phyloP scores from a whole-genome alignment of 2,113 vertebrate species.

The Pimephales promelas region DNA sequence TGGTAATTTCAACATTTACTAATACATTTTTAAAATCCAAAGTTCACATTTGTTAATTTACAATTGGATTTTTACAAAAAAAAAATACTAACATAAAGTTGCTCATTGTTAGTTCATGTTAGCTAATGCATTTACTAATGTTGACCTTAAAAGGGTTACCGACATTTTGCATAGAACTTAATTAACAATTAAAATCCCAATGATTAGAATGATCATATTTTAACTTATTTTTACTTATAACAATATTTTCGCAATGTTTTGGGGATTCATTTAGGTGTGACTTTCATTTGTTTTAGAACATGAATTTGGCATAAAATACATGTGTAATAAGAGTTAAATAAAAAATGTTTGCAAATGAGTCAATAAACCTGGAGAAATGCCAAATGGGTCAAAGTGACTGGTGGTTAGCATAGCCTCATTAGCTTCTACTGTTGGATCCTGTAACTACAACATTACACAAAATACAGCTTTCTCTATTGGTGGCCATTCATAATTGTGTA shows the following conservation, averaged over 20 bases:
- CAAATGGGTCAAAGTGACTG: not conserved
- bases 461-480: not conserved
- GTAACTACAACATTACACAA: not conserved
- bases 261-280: not conserved
- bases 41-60: no score
- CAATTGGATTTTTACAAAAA: no score
- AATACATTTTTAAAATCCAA: no score
- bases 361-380: slow-evolving; percentile 1
- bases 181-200: no score
- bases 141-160: no score
- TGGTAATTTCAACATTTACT: no score
- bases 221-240: not conserved
- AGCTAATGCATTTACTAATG: no score
- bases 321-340: not conserved
- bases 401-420: not conserved
- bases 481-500: not conserved
- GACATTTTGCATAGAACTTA: not conserved
- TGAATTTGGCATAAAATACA: not conserved
- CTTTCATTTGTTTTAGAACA: not conserved
- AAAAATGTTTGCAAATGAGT: not conserved
- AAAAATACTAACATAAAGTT: no score
- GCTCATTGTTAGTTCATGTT: no score
- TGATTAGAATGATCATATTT: not conserved
- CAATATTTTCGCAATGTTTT: not conserved
- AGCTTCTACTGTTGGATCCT: not conserved